Conservation (phyloP, 2,888 invertebrate species). For the Meteorus colon region DNA sequence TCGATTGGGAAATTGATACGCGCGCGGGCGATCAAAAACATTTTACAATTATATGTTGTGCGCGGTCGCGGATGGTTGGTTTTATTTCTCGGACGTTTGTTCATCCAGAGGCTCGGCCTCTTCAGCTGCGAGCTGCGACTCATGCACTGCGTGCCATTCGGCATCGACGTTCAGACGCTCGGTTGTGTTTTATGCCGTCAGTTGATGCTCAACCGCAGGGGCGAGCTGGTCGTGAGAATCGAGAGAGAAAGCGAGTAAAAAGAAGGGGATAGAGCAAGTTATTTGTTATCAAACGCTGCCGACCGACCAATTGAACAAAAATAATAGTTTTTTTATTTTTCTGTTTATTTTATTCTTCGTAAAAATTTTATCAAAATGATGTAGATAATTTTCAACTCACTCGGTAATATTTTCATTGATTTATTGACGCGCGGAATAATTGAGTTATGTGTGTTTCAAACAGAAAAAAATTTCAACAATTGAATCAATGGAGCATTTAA, state of each 20-base stretch:
- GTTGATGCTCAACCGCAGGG: conserved; percentile 68
- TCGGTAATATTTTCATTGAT: neutral
- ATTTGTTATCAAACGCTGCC: neutral
- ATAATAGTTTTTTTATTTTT: neutral
- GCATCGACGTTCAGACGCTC: conserved; percentile 54
- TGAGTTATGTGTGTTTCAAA: neutral
- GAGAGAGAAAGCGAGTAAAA: neutral
- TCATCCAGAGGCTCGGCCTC: conserved; percentile 55
- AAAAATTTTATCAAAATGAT: neutral
- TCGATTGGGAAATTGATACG: neutral
- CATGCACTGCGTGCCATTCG: neutral
- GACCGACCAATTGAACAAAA: neutral
- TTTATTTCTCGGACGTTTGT: conserved; percentile 54
- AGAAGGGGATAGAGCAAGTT: neutral
- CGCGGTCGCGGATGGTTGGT: conserved; percentile 60
- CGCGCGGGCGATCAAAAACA: neutral
- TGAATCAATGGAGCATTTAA: neutral
- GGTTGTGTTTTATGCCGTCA: conserved; percentile 64
- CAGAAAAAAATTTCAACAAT: neutral
- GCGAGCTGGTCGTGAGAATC: conserved; percentile 61
- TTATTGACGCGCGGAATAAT: neutral
- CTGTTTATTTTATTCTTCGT: neutral
- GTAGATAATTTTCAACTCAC: neutral
- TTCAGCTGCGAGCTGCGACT: conserved; percentile 43
- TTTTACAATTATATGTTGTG: conserved; percentile 41